A percentile compares a stretch with the other conserved stretches of the same genome.
Conservation (phyloP, 2,888 invertebrate genomes). For the Leptogaster cylindrica region DNA sequence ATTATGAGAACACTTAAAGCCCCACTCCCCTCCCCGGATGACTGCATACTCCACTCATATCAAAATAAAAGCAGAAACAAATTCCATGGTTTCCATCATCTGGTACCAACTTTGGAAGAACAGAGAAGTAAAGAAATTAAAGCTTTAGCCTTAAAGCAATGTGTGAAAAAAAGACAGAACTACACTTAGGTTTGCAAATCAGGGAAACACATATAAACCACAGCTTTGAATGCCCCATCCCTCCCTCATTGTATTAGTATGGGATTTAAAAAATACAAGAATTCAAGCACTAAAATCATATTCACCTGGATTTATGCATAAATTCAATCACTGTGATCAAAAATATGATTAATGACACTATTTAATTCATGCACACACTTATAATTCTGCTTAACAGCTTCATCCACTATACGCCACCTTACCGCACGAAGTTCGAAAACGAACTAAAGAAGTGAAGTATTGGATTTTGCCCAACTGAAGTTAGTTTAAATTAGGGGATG, state of each 20-base stretch:
- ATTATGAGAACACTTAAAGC: too few relatives aligned
- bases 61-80: not conserved
- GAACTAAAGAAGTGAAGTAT: slow-evolving; percentile 26
- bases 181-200: slow-evolving; percentile 23
- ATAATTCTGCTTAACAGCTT: not conserved
- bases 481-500: not conserved
- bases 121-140: not conserved
- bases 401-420: not conserved
- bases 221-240: not conserved
- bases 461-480: slow-evolving; percentile 27
- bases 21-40: too few relatives aligned
- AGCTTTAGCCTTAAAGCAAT: not conserved
- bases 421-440: slow-evolving; percentile 36
- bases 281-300: not conserved
- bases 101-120: slow-evolving; percentile 5
- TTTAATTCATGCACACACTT: slow-evolving; percentile 19
- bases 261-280: slow-evolving; percentile 12
- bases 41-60: too few relatives aligned
- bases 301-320: slow-evolving; percentile 11
- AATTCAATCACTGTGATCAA: not conserved
- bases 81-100: slow-evolving; percentile 14
- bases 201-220: not conserved
- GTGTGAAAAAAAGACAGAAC: not conserved
- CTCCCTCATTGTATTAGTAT: slow-evolving; percentile 8
- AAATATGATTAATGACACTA: not conserved